Evolutionary conservation across 2,888 invertebrate species (phyloP).

Genomic region (Gastracanthus pulcherrimus): DNA sequence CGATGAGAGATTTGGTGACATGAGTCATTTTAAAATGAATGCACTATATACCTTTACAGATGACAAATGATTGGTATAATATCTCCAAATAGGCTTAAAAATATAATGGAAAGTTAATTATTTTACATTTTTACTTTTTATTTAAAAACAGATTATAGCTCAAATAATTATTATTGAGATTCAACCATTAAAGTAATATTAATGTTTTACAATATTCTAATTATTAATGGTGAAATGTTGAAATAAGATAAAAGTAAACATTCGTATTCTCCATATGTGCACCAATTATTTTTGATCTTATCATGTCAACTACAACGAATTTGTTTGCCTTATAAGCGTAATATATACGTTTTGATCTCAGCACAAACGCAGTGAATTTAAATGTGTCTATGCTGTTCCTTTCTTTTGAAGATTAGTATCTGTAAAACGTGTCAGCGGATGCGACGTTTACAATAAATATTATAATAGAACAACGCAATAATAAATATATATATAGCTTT

Average conservation of each 20-base stretch:
- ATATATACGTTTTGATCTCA: slow-evolving; percentile 35
- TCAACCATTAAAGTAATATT: no score
- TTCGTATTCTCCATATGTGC: not conserved
- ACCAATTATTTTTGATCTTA: not conserved
- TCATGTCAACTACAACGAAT: not conserved
- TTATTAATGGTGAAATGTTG: not conserved
- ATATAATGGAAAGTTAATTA: not conserved
- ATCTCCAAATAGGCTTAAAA: no score
- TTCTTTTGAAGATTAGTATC: slow-evolving; percentile 54
- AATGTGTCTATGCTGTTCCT: slow-evolving; percentile 55
- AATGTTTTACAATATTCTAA: no score
- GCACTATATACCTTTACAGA: no score
- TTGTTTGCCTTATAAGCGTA: not conserved
- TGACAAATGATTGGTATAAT: no score
- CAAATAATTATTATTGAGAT: no score
- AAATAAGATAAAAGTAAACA: not conserved
- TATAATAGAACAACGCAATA: slow-evolving; percentile 77
- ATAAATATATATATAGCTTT: slow-evolving; percentile 73
- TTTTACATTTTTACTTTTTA: not conserved
- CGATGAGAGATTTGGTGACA: not conserved
- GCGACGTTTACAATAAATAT: slow-evolving; percentile 74
- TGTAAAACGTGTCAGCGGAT: slow-evolving; percentile 70
- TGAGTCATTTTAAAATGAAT: not conserved
- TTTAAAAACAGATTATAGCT: no score
- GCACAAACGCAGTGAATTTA: slow-evolving; percentile 52